Percentiles rank a stretch among this genome's conserved stretches.
These are phyloP conservation scores for Echeneis naucrates DNA, from an alignment of 2,797 vertebrate genomes.

Conservation along the genomic window DNA sequence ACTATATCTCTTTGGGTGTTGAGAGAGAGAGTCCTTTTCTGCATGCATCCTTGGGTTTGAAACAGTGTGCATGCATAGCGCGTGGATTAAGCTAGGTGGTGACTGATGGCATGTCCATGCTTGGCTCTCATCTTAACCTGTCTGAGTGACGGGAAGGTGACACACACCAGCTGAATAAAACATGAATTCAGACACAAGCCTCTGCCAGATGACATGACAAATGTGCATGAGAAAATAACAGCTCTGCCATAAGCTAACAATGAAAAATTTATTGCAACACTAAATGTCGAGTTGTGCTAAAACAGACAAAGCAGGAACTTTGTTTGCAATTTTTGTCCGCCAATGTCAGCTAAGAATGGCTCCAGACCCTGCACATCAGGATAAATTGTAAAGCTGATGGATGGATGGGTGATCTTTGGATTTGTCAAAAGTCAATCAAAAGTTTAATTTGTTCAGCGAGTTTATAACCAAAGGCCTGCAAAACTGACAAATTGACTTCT, in stretches of 20 bases:
- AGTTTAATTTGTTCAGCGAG: neutral
- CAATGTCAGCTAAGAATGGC: no score
- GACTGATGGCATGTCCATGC: slow-evolving; percentile 61
- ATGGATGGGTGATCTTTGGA: neutral
- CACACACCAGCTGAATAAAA: slow-evolving; percentile 73
- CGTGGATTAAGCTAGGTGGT: slow-evolving; percentile 54
- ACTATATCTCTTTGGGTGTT: slow-evolving; percentile 14
- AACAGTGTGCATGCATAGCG: slow-evolving; percentile 8
- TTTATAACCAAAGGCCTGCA: no score
- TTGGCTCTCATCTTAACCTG: slow-evolving; percentile 56
- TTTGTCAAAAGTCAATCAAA: no score
- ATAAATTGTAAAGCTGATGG: no score
- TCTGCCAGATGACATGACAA: slow-evolving; percentile 49
- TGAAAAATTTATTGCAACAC: slow-evolving; percentile 7
- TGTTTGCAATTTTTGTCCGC: slow-evolving; percentile 1
- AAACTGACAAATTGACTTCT: neutral
- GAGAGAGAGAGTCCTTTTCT: slow-evolving; percentile 1
- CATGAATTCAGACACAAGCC: slow-evolving; percentile 66
- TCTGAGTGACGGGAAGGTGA: slow-evolving; percentile 60
- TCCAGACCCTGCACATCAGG: no score
- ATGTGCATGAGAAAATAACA: slow-evolving; percentile 51
- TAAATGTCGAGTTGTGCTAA: neutral
- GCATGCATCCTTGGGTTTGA: slow-evolving; percentile 49
- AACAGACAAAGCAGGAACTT: neutral
- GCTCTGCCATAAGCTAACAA: slow-evolving; percentile 38